Evolutionary conservation across 2,797 vertebrate species (phyloP), one percentile per base, ranked within the genome.

Genomic region (Borostomias antarcticus): DNA sequence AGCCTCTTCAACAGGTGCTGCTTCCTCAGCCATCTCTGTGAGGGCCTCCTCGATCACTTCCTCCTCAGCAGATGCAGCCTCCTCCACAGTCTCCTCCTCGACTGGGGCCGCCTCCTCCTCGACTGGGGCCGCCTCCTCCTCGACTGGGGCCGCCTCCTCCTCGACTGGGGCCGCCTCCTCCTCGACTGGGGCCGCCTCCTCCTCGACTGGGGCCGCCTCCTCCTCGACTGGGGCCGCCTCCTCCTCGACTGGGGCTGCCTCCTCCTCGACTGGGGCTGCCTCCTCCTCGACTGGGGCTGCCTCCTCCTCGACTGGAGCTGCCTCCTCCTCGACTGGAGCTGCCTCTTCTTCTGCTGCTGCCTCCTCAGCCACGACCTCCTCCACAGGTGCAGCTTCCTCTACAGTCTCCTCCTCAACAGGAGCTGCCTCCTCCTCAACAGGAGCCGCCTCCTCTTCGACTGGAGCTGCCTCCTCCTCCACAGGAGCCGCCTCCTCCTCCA

Each of bases 181-280:
- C 2, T 70, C 61, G 28, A 32, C 19, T 32, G 65, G 63, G 66
- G 40, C 11, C 2, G 2, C 60, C 19, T 57, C 67, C 15, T 56
- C 61, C 1, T n/a, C n/a, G n/a, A n/a, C n/a, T n/a, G n/a, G n/a
- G n/a, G 21, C 40, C 1, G 40, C 15, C 2, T 58, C 23, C 32
- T 5, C 32, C 19, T 60, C 58, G 2, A n/a, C n/a, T n/a, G n/a
- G n/a, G n/a, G 28, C 63, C 23, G 62, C 70, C 30, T 47, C 40
- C 2, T 11, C 45, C 13, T 43, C 65, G 9, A n/a, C n/a, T n/a
- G n/a, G n/a, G n/a, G 70, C 81, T 48, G 80, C 80, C 17, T 43
- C 74, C 23, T 52, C 59, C 4, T 7, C 40, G 4, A n/a, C n/a
- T n/a, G n/a, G n/a, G n/a, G 15, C 21, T 1, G 69, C 63, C 35